Conservation (phyloP, 1,140 invertebrate genomes). For the Telenomus remus region DNA sequence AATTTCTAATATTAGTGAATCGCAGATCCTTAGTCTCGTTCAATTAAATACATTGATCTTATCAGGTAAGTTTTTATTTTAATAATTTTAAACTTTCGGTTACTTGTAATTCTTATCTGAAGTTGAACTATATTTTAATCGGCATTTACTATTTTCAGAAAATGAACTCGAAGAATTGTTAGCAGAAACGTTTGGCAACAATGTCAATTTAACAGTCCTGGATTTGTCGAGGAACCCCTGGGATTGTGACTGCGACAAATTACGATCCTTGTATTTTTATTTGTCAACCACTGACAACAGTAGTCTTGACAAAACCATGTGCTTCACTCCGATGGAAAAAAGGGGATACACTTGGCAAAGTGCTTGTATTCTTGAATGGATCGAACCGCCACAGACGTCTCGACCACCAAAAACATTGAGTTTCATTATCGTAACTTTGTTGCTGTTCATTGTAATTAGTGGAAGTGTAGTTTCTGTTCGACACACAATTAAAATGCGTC, state of each 20-base stretch:
- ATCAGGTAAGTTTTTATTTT: slow-evolving; percentile 65
- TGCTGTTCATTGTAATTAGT: slow-evolving; percentile 75
- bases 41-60: slow-evolving; percentile 64
- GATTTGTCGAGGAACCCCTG: slow-evolving; percentile 82
- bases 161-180: slow-evolving; percentile 81
- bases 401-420: slow-evolving; percentile 50
- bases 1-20: slow-evolving; percentile 55
- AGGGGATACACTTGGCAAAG: slow-evolving; percentile 80
- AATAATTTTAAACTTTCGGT: no score
- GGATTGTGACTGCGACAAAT: slow-evolving; percentile 80
- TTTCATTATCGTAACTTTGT: slow-evolving; percentile 71
- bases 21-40: slow-evolving; percentile 59
- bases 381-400: slow-evolving; percentile 23
- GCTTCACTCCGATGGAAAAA: slow-evolving; percentile 78
- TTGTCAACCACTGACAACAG: slow-evolving; percentile 78
- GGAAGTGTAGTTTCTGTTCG: slow-evolving; percentile 72
- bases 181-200: slow-evolving; percentile 77
- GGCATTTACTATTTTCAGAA: slow-evolving; percentile 70
- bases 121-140: no score
- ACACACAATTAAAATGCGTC: slow-evolving; percentile 76
- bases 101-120: no score
- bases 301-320: slow-evolving; percentile 67
- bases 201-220: slow-evolving; percentile 77
- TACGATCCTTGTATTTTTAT: slow-evolving; percentile 78
- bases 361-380: slow-evolving; percentile 80